These are phyloP conservation scores for Phacellophora camtschatica DNA, from an alignment of 30 jellyfish, hydroid and myxozoan genomes.

Conservation along the genomic window DNA sequence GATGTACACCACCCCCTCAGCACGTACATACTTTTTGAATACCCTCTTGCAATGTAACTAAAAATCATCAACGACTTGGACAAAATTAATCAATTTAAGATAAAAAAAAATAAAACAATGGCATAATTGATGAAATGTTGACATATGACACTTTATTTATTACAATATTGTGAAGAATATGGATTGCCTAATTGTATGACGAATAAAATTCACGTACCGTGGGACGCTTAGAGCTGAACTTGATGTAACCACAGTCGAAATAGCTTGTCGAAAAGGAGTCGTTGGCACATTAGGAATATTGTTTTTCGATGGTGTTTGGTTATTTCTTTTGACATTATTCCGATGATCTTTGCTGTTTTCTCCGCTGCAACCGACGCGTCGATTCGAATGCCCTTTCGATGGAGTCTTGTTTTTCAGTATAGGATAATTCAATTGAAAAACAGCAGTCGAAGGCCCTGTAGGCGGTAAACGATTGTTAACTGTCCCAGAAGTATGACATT, in stretches of 20 bases:
- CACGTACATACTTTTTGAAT: too few relatives aligned
- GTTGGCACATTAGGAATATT: conserved; percentile 20
- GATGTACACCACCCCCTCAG: too few relatives aligned
- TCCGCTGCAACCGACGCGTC: conserved; percentile 26
- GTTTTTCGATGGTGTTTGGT: conserved; percentile 24
- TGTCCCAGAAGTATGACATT: background rate
- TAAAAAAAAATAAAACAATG: background rate
- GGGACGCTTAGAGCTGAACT: conserved; percentile 46
- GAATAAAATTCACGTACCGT: conserved; percentile 6
- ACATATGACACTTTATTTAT: background rate
- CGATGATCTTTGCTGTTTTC: conserved; percentile 52
- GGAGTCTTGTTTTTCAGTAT: conserved; percentile 53
- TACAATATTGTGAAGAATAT: background rate
- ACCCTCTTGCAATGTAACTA: too few relatives aligned
- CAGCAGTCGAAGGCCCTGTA: conserved; percentile 91
- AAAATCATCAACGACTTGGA: too few relatives aligned
- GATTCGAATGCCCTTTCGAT: conserved; percentile 37
- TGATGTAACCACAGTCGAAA: conserved; percentile 30
- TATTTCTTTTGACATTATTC: conserved; percentile 25
- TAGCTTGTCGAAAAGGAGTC: conserved; percentile 58
- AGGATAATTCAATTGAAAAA: conserved; percentile 89
- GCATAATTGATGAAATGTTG: background rate
- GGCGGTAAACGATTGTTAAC: conserved; percentile 77
- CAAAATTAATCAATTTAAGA: too few relatives aligned
- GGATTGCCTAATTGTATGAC: background rate